Base-by-base conservation (phyloP, 2,797 vertebrate species). In the Enteromius argenteus region DNA sequence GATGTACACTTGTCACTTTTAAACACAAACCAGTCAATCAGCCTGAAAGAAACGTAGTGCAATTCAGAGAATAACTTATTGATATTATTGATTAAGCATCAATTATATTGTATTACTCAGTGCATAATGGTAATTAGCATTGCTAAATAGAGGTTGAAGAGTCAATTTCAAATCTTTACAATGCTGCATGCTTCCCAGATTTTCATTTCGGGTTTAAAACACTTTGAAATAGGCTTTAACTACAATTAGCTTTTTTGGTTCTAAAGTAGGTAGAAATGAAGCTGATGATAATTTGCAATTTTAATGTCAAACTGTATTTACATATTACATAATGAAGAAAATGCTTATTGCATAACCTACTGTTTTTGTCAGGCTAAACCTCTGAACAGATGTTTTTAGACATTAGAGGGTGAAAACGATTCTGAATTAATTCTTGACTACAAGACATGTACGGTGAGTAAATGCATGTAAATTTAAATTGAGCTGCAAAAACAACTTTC, bases 21-120 rank as follows among this genome's bases (percentile, higher is more conserved):
- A 56, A 56, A n/a, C 35, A 6, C 32, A 35, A 17, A 10, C 13
- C 62, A 30, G 35, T 68, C 37, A 58, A 68, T 77, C 46, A 4
- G 23, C 35, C 73, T 5, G 19, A 56, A 17, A 68, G 64, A n/a
- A 39, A 56, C 68, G 42, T 42, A 58, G 7, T 0, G 19, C 62
- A 83, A 68, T n/a, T 56, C 32, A 68, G 35, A 76, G 42, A 83
- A 77, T 35, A 77, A 69, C 73, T 8, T 75, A 58, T 76, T 76
- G 62, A 56, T 76, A 51, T 67, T 42, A 83, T 44, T 83, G 60
- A 83, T 83, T 83, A 66, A 0, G 35, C 60, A 76, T 76, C 53
- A 3, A 68, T 77, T 83, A 44, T 60, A 11, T 68, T 67, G 17
- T 67, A 53, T 66, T 67, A 42, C 15, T 17, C 6, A 69, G 37